Evolutionary conservation across 2,113 vertebrate genomes (phyloP).

Genomic region (Brienomyrus brachyistius): DNA sequence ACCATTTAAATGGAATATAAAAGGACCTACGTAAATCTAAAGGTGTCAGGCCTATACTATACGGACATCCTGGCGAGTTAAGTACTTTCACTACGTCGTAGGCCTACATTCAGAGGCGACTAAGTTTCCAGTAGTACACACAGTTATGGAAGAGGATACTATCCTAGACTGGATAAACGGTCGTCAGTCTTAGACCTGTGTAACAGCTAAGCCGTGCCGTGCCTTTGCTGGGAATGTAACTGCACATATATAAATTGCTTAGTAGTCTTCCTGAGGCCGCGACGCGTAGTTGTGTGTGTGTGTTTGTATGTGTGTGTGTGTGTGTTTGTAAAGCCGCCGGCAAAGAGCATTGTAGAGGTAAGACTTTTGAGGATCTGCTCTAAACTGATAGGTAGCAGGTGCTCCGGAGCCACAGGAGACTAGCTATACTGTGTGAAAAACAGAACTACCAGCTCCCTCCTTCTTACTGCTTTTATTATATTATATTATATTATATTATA

Average conservation of each 20-base stretch:
- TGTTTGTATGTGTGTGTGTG: background rate
- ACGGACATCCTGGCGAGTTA: background rate
- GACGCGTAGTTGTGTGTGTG: background rate
- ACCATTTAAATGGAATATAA: background rate
- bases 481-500: too few species aligned
- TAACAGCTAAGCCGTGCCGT: background rate
- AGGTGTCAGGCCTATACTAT: background rate
- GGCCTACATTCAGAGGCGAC: background rate
- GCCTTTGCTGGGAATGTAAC: background rate
- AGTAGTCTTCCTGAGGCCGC: background rate
- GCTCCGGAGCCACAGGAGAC: constrained; percentile 39
- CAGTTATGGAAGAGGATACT: background rate
- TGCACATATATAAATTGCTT: background rate
- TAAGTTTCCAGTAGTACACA: background rate
- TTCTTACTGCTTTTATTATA: background rate
- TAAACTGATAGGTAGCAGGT: constrained; percentile 56
- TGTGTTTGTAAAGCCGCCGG: background rate
- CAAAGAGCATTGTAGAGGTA: constrained; percentile 40
- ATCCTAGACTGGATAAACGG: background rate
- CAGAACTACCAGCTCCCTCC: constrained; percentile 15
- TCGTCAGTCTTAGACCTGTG: background rate
- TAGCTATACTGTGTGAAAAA: constrained; percentile 28
- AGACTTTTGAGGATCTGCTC: constrained; percentile 40
- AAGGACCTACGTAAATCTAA: background rate
- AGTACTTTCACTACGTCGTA: background rate